Percentiles rank a stretch among this genome's conserved stretches.
phyloP scores from a whole-genome alignment of 2,797 vertebrate genomes.

The Merluccius polli region DNA sequence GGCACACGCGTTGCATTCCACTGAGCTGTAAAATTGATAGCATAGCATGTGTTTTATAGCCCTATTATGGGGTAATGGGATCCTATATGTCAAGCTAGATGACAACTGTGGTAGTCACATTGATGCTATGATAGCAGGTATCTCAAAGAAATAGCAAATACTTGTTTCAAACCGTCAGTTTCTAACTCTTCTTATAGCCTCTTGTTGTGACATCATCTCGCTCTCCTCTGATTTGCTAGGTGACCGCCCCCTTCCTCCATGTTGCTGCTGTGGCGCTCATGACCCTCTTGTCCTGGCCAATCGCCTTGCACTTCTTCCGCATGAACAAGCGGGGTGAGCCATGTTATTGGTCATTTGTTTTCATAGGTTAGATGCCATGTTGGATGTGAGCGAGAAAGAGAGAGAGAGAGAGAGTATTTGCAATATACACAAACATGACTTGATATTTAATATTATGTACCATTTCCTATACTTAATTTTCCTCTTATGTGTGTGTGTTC shows the following conservation, averaged over 20 bases:
- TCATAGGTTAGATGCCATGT: background rate
- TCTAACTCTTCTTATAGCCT: background rate
- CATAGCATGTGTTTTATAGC: background rate
- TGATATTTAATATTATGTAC: too few species aligned
- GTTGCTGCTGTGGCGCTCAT: slow-evolving; percentile 77
- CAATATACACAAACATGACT: background rate
- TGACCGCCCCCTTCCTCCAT: slow-evolving; percentile 88
- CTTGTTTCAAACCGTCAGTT: background rate
- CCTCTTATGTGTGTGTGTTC: background rate
- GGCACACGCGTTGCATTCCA: background rate
- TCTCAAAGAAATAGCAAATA: too few species aligned
- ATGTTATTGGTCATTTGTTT: background rate
- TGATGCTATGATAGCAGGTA: background rate
- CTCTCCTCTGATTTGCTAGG: slow-evolving; percentile 57
- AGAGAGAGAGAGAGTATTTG: background rate
- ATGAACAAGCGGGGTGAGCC: slow-evolving; percentile 80
- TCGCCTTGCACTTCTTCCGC: slow-evolving; percentile 79
- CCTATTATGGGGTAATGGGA: background rate
- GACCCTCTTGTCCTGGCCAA: slow-evolving; percentile 84
- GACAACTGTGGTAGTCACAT: background rate
- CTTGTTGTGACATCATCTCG: background rate
- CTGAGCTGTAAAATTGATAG: background rate
- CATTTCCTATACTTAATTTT: background rate
- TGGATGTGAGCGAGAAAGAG: background rate
- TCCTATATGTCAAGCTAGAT: background rate